A percentile compares a stretch with the other conserved stretches of the same genome.
These are phyloP conservation scores for Onychomys leucogaster DNA, from an alignment of 2,797 vertebrate genomes.

Conservation along the genomic window DNA sequence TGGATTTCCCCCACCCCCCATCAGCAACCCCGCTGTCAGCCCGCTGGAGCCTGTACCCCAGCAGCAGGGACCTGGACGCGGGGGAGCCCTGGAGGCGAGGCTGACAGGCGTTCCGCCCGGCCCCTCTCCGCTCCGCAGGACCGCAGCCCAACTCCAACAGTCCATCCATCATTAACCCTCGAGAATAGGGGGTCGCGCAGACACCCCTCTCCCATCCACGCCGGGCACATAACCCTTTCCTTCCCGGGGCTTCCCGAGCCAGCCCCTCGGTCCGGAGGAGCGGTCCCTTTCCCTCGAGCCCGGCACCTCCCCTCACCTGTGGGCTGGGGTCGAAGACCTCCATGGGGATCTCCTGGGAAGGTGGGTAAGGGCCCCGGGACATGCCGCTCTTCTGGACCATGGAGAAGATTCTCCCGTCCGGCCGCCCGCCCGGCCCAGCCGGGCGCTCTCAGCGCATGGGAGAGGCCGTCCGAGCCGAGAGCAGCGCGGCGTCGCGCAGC, in stretches of 20 bases:
- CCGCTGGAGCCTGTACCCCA: conserved; percentile 41
- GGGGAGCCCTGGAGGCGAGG: conserved; percentile 8
- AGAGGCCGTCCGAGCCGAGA: conserved; percentile 70
- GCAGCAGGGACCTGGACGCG: conserved; percentile 46
- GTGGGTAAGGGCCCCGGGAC: conserved; percentile 98
- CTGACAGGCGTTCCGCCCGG: conserved; percentile 53
- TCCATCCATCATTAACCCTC: conserved; percentile 66
- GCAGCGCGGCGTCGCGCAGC: conserved; percentile 69
- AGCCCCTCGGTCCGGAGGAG: background rate
- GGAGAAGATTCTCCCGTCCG: conserved; percentile 85
- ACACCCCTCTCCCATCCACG: background rate
- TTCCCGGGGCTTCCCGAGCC: background rate
- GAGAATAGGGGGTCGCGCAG: conserved; percentile 48
- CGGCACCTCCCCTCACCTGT: conserved; percentile 91
- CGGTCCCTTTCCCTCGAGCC: background rate
- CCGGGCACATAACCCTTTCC: conserved; percentile 11
- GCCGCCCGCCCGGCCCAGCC: conserved; percentile 80
- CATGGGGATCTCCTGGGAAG: conserved; percentile 99
- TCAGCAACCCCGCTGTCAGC: conserved; percentile 6
- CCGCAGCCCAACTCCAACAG: conserved; percentile 72
- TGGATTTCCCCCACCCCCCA: background rate
- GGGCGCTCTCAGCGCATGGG: conserved; percentile 78
- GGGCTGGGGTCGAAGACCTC: conserved; percentile 96
- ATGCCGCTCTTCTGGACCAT: conserved; percentile 99
- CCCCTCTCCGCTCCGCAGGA: conserved; percentile 63